Evolutionary conservation across 2,888 invertebrate genomes (phyloP).

Genomic region (Synanthedon andrenaeformis): DNA sequence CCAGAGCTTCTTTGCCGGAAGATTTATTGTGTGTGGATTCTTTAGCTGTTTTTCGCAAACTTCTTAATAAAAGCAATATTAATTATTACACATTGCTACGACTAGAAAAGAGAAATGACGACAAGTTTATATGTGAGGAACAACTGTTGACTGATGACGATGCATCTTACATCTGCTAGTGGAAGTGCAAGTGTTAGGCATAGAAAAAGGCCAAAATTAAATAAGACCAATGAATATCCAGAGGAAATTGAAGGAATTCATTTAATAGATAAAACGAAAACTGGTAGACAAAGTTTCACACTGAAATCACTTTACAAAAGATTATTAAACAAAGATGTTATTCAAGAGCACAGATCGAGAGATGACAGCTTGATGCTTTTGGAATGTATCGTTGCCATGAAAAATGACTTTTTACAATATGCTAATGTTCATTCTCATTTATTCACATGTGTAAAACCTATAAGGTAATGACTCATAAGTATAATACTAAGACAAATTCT

Average conservation of each 20-base stretch:
- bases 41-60: slow-evolving; percentile 64
- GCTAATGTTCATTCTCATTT: slow-evolving; percentile 31
- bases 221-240: too few relatives aligned
- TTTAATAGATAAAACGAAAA: slow-evolving; percentile 6
- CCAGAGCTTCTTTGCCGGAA: slow-evolving; percentile 52
- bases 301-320: slow-evolving; percentile 67
- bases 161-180: slow-evolving; percentile 17
- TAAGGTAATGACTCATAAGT: not conserved
- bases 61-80: slow-evolving; percentile 62
- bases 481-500: too few relatives aligned
- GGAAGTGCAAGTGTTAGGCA: slow-evolving; percentile 15
- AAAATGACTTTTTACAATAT: slow-evolving; percentile 71
- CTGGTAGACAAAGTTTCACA: slow-evolving; percentile 40
- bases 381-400: slow-evolving; percentile 69
- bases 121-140: slow-evolving; percentile 4
- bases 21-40: slow-evolving; percentile 77
- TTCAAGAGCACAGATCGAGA: slow-evolving; percentile 75
- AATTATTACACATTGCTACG: slow-evolving; percentile 18
- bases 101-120: not conserved
- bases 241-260: too few relatives aligned
- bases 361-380: slow-evolving; percentile 75
- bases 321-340: slow-evolving; percentile 52
- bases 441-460: slow-evolving; percentile 30
- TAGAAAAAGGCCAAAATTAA: too few relatives aligned
- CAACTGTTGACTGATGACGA: slow-evolving; percentile 34